Percentiles rank a stretch among this genome's conserved stretches.
Conservation (phyloP, 1,140 invertebrate species). For the Atta cephalotes region DNA sequence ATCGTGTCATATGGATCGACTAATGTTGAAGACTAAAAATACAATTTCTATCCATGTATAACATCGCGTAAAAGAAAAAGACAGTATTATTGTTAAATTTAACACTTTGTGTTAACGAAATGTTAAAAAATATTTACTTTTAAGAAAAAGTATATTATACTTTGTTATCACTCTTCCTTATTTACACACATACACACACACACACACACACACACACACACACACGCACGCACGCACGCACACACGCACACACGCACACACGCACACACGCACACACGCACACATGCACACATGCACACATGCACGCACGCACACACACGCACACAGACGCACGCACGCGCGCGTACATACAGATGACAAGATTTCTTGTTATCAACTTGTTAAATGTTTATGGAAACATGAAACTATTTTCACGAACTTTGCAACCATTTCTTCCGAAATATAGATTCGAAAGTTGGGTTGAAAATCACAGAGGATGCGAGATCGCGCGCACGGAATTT, state of each 20-base stretch:
- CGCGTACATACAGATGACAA: background rate
- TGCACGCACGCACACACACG: background rate
- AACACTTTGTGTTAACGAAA: background rate
- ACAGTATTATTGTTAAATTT: background rate
- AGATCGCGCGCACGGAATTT: constrained; percentile 17
- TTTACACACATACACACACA: background rate
- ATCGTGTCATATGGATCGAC: background rate
- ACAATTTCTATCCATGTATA: background rate
- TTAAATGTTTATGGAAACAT: background rate
- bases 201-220: background rate
- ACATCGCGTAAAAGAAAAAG: background rate
- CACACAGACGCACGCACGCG: too few species aligned
- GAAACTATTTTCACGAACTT: background rate
- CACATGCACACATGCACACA: background rate
- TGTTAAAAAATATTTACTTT: background rate
- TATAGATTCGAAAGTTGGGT: background rate
- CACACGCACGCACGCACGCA: background rate
- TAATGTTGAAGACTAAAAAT: background rate
- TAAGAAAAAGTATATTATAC: background rate
- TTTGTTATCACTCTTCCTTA: background rate
- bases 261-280: background rate
- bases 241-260: background rate
- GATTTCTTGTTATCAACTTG: background rate
- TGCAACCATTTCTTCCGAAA: background rate
- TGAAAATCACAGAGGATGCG: background rate